phyloP scores from a whole-genome alignment of 2,888 invertebrate species.

The Cheiracanthium punctorium region DNA sequence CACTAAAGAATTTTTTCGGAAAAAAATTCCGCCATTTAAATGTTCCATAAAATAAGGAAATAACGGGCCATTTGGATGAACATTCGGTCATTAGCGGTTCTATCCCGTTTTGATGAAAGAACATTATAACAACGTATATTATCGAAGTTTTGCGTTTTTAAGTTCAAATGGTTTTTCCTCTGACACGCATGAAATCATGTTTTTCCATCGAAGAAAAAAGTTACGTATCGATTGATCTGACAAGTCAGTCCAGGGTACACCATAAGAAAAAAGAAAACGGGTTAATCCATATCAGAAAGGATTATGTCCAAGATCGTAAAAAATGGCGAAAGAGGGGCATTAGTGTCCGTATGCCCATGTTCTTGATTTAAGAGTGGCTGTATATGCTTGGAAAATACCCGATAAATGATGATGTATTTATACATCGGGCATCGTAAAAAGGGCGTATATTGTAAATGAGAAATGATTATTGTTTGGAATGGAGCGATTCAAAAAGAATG shows the following conservation, averaged over 20 bases:
- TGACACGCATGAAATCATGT: neutral
- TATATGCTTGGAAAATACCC: neutral
- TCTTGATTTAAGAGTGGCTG: neutral
- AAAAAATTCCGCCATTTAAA: neutral
- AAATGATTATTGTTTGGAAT: neutral
- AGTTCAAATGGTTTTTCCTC: neutral
- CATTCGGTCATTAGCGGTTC: neutral
- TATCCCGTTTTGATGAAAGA: neutral
- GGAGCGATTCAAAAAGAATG: neutral
- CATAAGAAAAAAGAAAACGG: neutral
- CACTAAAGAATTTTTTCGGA: neutral
- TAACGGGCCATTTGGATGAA: neutral
- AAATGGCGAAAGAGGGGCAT: neutral
- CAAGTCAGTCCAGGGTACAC: neutral
- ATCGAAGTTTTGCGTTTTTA: conserved; percentile 10
- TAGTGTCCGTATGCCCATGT: neutral
- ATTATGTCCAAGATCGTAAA: neutral
- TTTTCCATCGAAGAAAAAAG: neutral
- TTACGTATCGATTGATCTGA: conserved; percentile 2
- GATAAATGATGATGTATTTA: neutral
- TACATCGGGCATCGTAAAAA: neutral
- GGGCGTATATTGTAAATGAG: neutral
- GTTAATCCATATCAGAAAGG: conserved; percentile 9
- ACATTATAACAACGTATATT: neutral
- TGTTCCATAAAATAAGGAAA: neutral